phyloP scores from a whole-genome alignment of 1,140 invertebrate genomes.

The Triops cancriformis region DNA sequence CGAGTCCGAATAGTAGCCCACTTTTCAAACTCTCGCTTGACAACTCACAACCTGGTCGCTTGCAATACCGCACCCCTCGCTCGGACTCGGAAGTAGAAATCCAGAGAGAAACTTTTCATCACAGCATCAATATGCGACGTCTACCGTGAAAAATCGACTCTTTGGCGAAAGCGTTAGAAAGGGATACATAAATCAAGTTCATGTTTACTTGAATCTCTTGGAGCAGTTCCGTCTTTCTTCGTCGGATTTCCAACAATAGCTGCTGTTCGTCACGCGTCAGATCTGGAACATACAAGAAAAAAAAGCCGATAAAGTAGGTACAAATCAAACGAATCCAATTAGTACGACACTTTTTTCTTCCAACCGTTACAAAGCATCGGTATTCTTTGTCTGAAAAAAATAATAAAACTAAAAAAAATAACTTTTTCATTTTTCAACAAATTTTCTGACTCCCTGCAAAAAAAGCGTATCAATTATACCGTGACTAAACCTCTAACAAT shows the following conservation, averaged over 20 bases:
- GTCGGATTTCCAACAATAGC: conserved; percentile 75
- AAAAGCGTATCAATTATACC: background rate
- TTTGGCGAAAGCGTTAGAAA: background rate
- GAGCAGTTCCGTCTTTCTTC: conserved; percentile 78
- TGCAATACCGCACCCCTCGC: background rate
- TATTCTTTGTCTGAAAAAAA: too few relatives aligned
- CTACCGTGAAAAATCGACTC: background rate
- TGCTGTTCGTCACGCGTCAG: conserved; percentile 83
- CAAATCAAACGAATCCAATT: background rate
- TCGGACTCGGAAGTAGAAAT: background rate
- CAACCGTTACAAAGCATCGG: background rate
- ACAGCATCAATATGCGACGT: background rate
- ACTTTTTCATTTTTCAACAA: background rate
- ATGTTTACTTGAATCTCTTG: conserved; percentile 81
- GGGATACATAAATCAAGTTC: background rate
- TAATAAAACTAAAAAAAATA: too few relatives aligned
- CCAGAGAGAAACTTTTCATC: background rate
- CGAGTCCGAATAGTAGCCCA: too few relatives aligned
- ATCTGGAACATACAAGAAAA: conserved; percentile 55
- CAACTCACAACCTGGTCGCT: too few relatives aligned
- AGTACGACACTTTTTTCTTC: background rate
- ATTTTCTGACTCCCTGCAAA: background rate
- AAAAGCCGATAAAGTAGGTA: background rate
- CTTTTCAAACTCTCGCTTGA: too few relatives aligned
- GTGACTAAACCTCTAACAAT: background rate